These are phyloP conservation scores for Zygothrica quintamaculata DNA, from an alignment of 2,888 invertebrate species.

Conservation along the genomic window DNA sequence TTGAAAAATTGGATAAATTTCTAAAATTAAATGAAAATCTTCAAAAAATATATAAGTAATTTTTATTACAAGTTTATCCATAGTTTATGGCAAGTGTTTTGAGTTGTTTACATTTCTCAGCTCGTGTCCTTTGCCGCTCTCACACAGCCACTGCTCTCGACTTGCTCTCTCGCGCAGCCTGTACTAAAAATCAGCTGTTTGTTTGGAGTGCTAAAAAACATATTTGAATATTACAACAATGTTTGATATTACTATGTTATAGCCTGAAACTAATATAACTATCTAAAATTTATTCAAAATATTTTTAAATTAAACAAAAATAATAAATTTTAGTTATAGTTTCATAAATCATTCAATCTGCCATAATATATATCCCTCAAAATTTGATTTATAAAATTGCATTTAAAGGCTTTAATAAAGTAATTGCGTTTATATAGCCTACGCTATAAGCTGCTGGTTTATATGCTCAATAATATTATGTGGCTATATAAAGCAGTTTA, in stretches of 20 bases:
- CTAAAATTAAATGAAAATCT: background rate
- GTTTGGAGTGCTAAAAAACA: conserved; percentile 60
- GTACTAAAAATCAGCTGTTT: conserved; percentile 69
- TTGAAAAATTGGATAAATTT: conserved; percentile 1
- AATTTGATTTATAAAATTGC: too few species aligned
- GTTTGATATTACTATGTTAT: background rate
- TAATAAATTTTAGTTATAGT: too few species aligned
- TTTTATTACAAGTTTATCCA: too few species aligned
- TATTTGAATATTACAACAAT: background rate
- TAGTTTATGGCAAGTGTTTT: conserved; percentile 63
- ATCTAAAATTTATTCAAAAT: too few species aligned
- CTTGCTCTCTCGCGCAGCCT: conserved; percentile 43
- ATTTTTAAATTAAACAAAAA: too few species aligned
- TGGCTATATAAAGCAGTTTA: background rate
- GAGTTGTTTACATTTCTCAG: conserved; percentile 64
- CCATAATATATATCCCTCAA: too few species aligned
- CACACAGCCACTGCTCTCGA: conserved; percentile 30
- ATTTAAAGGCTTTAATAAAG: too few species aligned
- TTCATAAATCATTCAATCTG: too few species aligned
- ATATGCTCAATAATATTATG: conserved; percentile 1
- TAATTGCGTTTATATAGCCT: too few species aligned
- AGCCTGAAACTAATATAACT: too few species aligned
- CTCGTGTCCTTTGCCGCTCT: conserved; percentile 10
- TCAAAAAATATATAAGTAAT: background rate
- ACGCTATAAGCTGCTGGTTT: too few species aligned